Base-by-base conservation (phyloP, 2,797 vertebrate species). In the Megaceryle alcyon region DNA sequence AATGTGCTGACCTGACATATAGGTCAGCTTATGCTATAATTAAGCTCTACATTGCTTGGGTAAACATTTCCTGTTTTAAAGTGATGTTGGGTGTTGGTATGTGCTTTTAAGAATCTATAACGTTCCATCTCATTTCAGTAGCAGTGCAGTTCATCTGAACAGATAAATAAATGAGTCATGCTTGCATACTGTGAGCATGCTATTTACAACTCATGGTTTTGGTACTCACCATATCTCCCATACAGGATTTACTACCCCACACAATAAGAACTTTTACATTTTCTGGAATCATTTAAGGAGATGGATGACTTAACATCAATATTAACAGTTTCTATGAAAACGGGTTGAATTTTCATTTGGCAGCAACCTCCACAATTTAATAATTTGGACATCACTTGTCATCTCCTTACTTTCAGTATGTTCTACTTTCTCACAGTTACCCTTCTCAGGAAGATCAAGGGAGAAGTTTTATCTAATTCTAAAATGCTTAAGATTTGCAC, bases 311-410 rank as follows among this genome's bases (percentile, higher is more conserved):
- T 89, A 57, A 41, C 66, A 78, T 95, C 44, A 72, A 78, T 88
- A 81, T 91, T 95, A 95, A 88, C 61, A 83, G 14, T 78, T 90
- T 90, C 11, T 37, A 3, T 91, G 75, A 72, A 95, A 90, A 82
- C 66, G n/a, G 18, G 43, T 86, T 86, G 72, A 77, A 54, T 89
- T 96, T 94, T 83, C 75, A 56, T 72, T 94, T 0, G 26, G 83
- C 76, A 86, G 54, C 69, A 90, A 79, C 69, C 48, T 86, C 43
- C 63, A 83, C 81, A 86, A 66, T 92, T 78, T 76, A 86, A 56
- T 88, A 63, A 79, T 94, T 71, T 56, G n/a, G 33, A 4, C 79
- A n/a, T 96, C 72, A 86, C 46, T 75, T 64, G 46, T 81, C 57
- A 76, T 83, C 39, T 81, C 57, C 46, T 3, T 88, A 33, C 48